Evolutionary conservation across 2,113 vertebrate species (phyloP).

Genomic region (Melanostigma gelatinosum): DNA sequence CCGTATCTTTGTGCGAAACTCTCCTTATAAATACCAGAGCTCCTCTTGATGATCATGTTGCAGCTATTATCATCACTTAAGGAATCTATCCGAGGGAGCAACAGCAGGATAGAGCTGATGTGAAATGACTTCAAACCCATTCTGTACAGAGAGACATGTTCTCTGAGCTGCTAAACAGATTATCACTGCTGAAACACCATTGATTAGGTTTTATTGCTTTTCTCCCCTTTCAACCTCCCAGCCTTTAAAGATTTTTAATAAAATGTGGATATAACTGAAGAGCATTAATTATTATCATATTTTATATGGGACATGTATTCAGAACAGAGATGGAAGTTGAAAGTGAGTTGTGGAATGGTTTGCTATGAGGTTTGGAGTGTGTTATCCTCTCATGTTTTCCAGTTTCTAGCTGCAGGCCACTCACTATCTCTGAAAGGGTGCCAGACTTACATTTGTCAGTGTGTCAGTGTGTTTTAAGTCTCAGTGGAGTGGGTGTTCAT

Average conservation of each 20-base stretch:
- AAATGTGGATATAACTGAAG: constrained; percentile 37
- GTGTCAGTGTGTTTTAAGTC: constrained; percentile 35
- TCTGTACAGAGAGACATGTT: constrained; percentile 35
- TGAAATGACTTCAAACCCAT: constrained; percentile 52
- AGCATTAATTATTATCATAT: constrained; percentile 46
- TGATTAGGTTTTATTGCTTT: constrained; percentile 45
- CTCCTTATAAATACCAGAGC: constrained; percentile 8
- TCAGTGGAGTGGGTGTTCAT: constrained; percentile 54
- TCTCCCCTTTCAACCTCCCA: constrained; percentile 34
- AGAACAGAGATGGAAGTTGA: constrained; percentile 33
- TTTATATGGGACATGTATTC: constrained; percentile 34
- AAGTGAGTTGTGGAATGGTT: constrained; percentile 36
- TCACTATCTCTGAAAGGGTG: constrained; percentile 64
- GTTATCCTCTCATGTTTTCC: constrained; percentile 59
- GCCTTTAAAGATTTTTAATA: constrained; percentile 43
- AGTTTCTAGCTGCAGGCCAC: constrained; percentile 59
- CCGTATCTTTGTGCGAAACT: not conserved
- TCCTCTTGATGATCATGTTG: constrained; percentile 18
- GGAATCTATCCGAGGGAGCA: constrained; percentile 36
- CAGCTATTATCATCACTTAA: constrained; percentile 40
- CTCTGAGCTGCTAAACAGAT: constrained; percentile 54
- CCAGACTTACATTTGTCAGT: constrained; percentile 62
- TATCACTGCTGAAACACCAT: constrained; percentile 43
- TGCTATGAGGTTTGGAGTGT: constrained; percentile 38
- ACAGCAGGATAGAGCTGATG: constrained; percentile 43